Evolutionary conservation across 2,797 vertebrate species (phyloP).

Genomic region (Rhadinocentrus ornatus): DNA sequence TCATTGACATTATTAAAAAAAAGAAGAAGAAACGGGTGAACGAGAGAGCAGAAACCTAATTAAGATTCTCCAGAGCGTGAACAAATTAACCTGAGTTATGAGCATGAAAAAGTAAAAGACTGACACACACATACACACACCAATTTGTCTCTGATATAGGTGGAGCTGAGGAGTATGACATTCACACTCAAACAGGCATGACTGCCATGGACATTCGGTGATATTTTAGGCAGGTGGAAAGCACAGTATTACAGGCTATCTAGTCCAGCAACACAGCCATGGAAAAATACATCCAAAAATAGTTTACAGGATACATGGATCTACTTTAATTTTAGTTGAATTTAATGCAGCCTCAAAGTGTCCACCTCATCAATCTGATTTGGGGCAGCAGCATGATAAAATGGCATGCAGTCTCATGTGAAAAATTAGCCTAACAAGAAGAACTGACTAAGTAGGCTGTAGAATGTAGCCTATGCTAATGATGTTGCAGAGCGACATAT

Average conservation of each 20-base stretch:
- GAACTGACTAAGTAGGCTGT: slow-evolving; percentile 65
- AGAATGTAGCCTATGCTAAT: slow-evolving; percentile 71
- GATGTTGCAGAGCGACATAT: slow-evolving; percentile 77
- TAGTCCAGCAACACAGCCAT: slow-evolving; percentile 51
- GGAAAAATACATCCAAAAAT: slow-evolving; percentile 62
- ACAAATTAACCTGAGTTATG: slow-evolving; percentile 82
- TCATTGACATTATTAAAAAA: slow-evolving; percentile 68
- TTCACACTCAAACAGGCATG: slow-evolving; percentile 75
- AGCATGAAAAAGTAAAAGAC: slow-evolving; percentile 63
- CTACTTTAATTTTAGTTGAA: slow-evolving; percentile 45
- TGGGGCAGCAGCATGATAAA: slow-evolving; percentile 68
- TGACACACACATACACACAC: slow-evolving; percentile 34
- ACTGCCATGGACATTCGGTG: slow-evolving; percentile 63
- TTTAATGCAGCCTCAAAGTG: slow-evolving; percentile 43
- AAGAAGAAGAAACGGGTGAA: slow-evolving; percentile 28
- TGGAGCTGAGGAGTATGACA: slow-evolving; percentile 70
- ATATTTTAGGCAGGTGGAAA: slow-evolving; percentile 63
- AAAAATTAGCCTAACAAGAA: slow-evolving; percentile 71
- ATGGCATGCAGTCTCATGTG: slow-evolving; percentile 69
- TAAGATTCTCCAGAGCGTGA: slow-evolving; percentile 79
- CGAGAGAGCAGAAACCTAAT: slow-evolving; percentile 76
- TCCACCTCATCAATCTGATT: slow-evolving; percentile 67
- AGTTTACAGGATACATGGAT: slow-evolving; percentile 46
- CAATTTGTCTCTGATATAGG: slow-evolving; percentile 52
- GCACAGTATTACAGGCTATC: slow-evolving; percentile 56